These are phyloP conservation scores for Cliona cf. orientalis DNA, from an alignment of 37 sponge, comb jelly and placozoan species.

Conservation along the genomic window DNA sequence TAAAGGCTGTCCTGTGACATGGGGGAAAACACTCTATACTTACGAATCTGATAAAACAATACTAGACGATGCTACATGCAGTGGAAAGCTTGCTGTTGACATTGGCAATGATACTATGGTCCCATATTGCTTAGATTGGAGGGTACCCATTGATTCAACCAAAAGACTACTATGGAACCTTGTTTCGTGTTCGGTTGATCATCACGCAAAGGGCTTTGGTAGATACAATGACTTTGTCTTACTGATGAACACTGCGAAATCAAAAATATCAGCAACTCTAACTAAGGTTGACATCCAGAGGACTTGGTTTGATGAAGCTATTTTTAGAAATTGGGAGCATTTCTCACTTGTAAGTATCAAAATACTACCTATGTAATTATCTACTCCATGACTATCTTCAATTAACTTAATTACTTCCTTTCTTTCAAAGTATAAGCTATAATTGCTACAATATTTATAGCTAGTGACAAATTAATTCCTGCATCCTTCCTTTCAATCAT, in stretches of 20 bases:
- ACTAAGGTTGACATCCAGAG: constrained; percentile 20
- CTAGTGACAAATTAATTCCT: too few species aligned
- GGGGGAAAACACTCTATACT: background rate
- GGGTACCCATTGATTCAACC: constrained; percentile 11
- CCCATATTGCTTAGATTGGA: background rate
- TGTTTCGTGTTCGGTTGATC: constrained; percentile 16
- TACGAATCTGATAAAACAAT: constrained; percentile 1
- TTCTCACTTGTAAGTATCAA: constrained; percentile 13
- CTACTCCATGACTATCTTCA: too few species aligned
- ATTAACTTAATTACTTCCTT: background rate
- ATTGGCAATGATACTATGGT: too few species aligned
- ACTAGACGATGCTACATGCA: background rate
- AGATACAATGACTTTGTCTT: background rate
- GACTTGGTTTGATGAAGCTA: constrained; percentile 5
- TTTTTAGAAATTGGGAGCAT: constrained; percentile 22
- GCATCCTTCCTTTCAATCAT: too few species aligned
- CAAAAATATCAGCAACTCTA: constrained; percentile 19
- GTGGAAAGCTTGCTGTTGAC: background rate
- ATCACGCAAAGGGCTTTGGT: constrained; percentile 1
- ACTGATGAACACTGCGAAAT: background rate
- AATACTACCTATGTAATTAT: too few species aligned
- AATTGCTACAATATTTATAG: background rate
- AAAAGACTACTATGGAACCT: constrained; percentile 5
- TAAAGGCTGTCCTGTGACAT: background rate
- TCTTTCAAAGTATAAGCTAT: background rate